Evolutionary conservation across 1,140 invertebrate species (phyloP).

Genomic region (Ridgeia piscesae): DNA sequence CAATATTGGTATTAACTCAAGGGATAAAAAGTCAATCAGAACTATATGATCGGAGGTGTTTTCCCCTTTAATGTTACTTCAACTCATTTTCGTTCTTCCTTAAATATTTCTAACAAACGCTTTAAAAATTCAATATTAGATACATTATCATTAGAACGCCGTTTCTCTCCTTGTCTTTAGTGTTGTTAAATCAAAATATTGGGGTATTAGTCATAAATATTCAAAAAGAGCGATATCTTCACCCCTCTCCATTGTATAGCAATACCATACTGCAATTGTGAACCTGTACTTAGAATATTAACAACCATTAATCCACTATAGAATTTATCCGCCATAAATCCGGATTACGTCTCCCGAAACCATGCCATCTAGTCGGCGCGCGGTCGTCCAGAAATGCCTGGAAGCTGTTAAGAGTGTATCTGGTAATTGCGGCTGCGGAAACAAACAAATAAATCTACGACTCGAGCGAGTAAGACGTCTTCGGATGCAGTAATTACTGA

Average conservation of each 20-base stretch:
- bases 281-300: not conserved
- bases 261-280: not conserved
- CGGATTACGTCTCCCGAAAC: not conserved
- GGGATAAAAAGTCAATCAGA: too few relatives aligned
- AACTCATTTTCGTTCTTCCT: too few relatives aligned
- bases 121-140: too few relatives aligned
- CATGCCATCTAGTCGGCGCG: not conserved
- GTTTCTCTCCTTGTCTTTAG: too few relatives aligned
- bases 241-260: not conserved
- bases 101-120: too few relatives aligned
- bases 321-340: not conserved
- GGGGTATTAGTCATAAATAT: not conserved
- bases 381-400: not conserved
- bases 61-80: too few relatives aligned
- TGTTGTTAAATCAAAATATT: too few relatives aligned
- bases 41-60: too few relatives aligned
- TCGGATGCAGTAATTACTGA: not conserved
- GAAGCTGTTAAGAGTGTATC: not conserved
- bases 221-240: not conserved
- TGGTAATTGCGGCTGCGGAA: not conserved
- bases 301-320: not conserved
- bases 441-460: not conserved
- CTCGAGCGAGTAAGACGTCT: not conserved
- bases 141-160: too few relatives aligned
- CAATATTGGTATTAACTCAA: too few relatives aligned